These are phyloP conservation scores for Metacarcinus magister DNA, from an alignment of 2,888 invertebrate genomes.

Conservation along the genomic window DNA sequence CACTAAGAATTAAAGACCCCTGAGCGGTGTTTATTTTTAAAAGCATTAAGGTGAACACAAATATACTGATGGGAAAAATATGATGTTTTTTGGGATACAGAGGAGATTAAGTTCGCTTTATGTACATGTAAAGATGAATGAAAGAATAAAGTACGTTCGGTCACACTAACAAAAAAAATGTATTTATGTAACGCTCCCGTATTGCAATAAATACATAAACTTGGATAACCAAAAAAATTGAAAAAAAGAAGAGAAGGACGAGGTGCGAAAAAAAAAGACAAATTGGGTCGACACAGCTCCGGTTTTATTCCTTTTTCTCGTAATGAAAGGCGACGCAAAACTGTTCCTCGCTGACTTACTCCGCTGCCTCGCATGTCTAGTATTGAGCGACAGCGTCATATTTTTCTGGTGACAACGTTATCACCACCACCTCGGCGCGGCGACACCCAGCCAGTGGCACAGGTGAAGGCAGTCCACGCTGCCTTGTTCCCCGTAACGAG, in stretches of 20 bases:
- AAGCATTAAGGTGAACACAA: neutral
- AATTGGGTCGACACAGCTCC: neutral
- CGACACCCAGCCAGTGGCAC: neutral
- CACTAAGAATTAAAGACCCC: neutral
- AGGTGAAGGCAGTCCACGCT: neutral
- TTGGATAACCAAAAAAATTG: neutral
- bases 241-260: neutral
- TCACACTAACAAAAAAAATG: no score
- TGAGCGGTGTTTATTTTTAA: neutral
- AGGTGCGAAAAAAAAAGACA: neutral
- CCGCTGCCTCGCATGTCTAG: neutral
- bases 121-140: no score
- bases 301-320: neutral
- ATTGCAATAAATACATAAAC: neutral
- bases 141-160: no score
- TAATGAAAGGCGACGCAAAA: neutral
- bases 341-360: conserved; percentile 22
- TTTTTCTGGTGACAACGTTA: conserved; percentile 1
- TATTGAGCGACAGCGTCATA: conserved; percentile 22
- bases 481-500: neutral
- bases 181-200: neutral
- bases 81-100: no score
- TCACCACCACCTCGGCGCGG: neutral
- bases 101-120: no score
- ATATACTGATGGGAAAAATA: neutral